phyloP scores from a whole-genome alignment of 2,797 vertebrate species.

The Enteromius fasciolatus region DNA sequence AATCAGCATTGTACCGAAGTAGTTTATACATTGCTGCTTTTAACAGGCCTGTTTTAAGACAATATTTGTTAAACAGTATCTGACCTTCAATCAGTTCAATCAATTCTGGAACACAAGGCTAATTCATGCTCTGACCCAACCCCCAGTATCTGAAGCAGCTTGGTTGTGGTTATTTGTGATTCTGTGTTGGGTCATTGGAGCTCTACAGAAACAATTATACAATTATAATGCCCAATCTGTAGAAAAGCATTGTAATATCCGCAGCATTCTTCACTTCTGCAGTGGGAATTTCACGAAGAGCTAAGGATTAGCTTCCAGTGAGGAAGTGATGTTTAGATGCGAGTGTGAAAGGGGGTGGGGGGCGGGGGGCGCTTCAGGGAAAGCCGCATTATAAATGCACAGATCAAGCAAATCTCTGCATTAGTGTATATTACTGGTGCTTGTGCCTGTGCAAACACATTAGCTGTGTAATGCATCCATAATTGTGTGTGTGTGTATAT shows the following conservation, averaged over 20 bases:
- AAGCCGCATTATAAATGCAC: slow-evolving; percentile 31
- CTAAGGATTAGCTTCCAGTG: slow-evolving; percentile 25
- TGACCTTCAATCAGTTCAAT: neutral
- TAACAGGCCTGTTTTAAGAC: neutral
- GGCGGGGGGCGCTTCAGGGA: slow-evolving; percentile 19
- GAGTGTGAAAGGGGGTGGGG: neutral
- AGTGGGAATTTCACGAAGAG: neutral
- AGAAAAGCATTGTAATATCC: neutral
- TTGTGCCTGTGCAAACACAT: slow-evolving; percentile 16
- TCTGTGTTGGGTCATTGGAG: neutral
- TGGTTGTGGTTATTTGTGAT: neutral
- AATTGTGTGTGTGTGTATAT: neutral
- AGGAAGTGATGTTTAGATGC: slow-evolving; percentile 4
- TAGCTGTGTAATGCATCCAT: slow-evolving; percentile 15
- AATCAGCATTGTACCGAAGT: neutral
- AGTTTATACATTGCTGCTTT: neutral
- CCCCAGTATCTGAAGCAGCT: neutral
- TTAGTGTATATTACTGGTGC: slow-evolving; percentile 5
- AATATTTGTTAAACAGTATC: neutral
- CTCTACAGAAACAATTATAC: neutral
- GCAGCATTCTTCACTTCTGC: neutral
- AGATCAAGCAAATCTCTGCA: slow-evolving; percentile 42
- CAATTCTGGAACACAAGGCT: neutral
- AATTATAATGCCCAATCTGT: neutral
- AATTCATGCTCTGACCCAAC: neutral